Evolutionary conservation across 2,797 vertebrate species (phyloP).

Genomic region (Melanotaenia trifasciata): DNA sequence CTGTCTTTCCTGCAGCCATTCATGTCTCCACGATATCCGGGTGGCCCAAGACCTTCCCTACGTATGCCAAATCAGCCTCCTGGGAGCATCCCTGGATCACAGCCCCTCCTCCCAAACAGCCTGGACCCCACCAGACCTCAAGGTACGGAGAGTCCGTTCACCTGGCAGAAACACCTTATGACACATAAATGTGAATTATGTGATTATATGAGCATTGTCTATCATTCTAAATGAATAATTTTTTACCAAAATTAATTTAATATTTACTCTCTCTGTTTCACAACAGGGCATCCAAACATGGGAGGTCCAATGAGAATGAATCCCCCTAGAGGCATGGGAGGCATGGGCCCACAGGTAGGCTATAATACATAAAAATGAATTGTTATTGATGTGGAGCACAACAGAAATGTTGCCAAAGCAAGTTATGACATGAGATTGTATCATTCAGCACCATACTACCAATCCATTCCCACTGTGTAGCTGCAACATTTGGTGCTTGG

Average conservation of each 20-base stretch:
- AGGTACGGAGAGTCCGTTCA: slow-evolving; percentile 76
- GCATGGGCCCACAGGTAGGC: slow-evolving; percentile 90
- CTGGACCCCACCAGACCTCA: slow-evolving; percentile 89
- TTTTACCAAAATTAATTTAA: slow-evolving; percentile 18
- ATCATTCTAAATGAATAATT: slow-evolving; percentile 23
- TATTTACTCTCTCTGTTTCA: slow-evolving; percentile 31
- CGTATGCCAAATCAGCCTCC: slow-evolving; percentile 93
- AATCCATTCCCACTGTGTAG: slow-evolving; percentile 41
- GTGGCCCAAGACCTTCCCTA: slow-evolving; percentile 88
- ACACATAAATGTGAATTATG: too few relatives aligned
- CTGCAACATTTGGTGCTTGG: slow-evolving; percentile 41
- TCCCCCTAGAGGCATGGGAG: slow-evolving; percentile 88
- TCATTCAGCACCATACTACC: slow-evolving; percentile 23
- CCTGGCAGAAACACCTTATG: slow-evolving; percentile 6
- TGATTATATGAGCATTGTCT: slow-evolving; percentile 4
- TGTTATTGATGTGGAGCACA: slow-evolving; percentile 10
- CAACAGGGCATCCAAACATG: slow-evolving; percentile 89
- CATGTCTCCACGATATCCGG: slow-evolving; percentile 92
- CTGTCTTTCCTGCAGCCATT: slow-evolving; percentile 85
- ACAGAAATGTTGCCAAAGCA: slow-evolving; percentile 26
- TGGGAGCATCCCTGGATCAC: slow-evolving; percentile 89
- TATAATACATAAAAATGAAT: not conserved
- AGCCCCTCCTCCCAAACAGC: slow-evolving; percentile 89
- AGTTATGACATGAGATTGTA: slow-evolving; percentile 20
- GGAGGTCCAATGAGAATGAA: slow-evolving; percentile 91